A percentile compares a stretch with the other conserved stretches of the same genome.
These are phyloP conservation scores for Cataglyphis hispanica DNA, from an alignment of 1,140 invertebrate species.

Conservation along the genomic window DNA sequence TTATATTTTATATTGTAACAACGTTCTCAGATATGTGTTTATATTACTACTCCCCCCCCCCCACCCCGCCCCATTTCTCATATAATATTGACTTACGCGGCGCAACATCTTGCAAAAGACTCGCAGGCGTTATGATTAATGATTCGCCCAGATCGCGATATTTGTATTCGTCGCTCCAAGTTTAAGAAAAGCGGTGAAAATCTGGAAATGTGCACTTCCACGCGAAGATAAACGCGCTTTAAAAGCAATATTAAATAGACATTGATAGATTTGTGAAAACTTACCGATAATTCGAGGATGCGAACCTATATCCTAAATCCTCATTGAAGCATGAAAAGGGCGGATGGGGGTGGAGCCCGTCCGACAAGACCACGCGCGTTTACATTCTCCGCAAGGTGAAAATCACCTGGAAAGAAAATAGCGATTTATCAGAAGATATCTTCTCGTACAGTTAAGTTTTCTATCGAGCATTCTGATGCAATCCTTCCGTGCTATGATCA, in stretches of 20 bases:
- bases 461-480: background rate
- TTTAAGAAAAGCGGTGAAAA: background rate
- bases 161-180: background rate
- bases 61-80: background rate
- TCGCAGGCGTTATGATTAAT: constrained; percentile 25
- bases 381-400: constrained; percentile 49
- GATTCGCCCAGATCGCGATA: background rate
- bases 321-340: constrained; percentile 54
- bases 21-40: background rate
- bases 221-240: constrained; percentile 13
- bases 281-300: constrained; percentile 58
- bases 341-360: constrained; percentile 57
- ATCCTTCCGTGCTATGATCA: background rate
- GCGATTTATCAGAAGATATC: constrained; percentile 30
- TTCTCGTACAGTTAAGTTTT: background rate
- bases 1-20: background rate
- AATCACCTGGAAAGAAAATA: constrained; percentile 58
- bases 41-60: background rate
- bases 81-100: background rate
- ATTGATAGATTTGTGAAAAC: constrained; percentile 13
- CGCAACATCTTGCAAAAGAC: background rate
- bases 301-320: constrained; percentile 53
- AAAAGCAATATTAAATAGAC: constrained; percentile 2
- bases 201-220: background rate
- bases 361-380: constrained; percentile 57